These are phyloP conservation scores for Hestina assimilis DNA, from an alignment of 1,140 invertebrate genomes.

Conservation along the genomic window DNA sequence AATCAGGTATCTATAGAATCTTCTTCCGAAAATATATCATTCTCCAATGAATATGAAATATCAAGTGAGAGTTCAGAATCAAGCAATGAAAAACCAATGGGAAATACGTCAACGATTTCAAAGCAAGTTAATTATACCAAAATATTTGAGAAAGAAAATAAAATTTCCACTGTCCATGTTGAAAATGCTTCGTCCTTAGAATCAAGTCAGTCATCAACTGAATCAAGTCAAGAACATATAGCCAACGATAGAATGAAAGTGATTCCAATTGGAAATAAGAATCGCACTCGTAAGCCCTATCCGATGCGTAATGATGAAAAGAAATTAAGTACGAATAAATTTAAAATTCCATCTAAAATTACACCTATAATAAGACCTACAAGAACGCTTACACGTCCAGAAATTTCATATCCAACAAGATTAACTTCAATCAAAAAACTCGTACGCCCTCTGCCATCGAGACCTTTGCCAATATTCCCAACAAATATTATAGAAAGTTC, in stretches of 20 bases:
- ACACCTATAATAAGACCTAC: conserved; percentile 50
- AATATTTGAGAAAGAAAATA: conserved; percentile 1
- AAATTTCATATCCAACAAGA: conserved; percentile 52
- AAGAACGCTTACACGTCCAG: conserved; percentile 50
- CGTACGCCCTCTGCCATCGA: conserved; percentile 45
- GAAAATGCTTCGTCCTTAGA: too few species aligned
- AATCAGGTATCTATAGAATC: conserved; percentile 39
- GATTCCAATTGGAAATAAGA: conserved; percentile 43
- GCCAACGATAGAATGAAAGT: conserved; percentile 54
- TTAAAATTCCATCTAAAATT: conserved; percentile 49
- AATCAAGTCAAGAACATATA: conserved; percentile 45
- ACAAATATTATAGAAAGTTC: conserved; percentile 69
- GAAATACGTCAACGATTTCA: conserved; percentile 25
- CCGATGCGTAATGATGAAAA: conserved; percentile 52
- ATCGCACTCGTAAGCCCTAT: conserved; percentile 65
- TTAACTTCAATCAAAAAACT: conserved; percentile 48
- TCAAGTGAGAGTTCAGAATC: conserved; percentile 30
- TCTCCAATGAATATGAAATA: conserved; percentile 44
- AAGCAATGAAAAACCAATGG: conserved; percentile 36
- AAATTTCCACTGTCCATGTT: conserved; percentile 14
- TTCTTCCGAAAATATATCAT: conserved; percentile 40
- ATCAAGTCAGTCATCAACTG: too few species aligned
- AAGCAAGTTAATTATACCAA: conserved; percentile 6
- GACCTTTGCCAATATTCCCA: conserved; percentile 30
- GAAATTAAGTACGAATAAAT: conserved; percentile 49